Evolutionary conservation across 2,888 invertebrate species (phyloP).

Genomic region (Chydorus sphaericus): DNA sequence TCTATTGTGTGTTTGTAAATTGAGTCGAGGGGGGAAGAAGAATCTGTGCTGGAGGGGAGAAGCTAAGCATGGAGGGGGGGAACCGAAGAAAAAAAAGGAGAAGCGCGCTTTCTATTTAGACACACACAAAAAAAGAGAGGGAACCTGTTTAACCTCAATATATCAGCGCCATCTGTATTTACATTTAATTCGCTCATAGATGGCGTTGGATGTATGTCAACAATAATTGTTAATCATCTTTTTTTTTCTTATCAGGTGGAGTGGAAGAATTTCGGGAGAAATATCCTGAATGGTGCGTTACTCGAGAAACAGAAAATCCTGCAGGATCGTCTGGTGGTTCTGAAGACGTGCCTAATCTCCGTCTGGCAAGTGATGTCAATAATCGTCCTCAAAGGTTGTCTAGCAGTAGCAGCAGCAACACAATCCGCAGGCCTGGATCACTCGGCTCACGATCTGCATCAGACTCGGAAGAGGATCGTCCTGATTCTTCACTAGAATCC

Average conservation of each 20-base stretch:
- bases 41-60: neutral
- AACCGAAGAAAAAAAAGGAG: neutral
- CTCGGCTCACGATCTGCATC: conserved; percentile 13
- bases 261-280: conserved; percentile 65
- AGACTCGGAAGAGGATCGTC: conserved; percentile 20
- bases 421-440: conserved; percentile 4
- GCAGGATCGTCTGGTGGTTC: conserved; percentile 23
- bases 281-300: conserved; percentile 85
- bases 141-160: conserved; percentile 2
- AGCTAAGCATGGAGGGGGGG: neutral
- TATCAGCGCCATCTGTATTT: neutral
- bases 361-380: conserved; percentile 27
- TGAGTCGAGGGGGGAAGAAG: neutral
- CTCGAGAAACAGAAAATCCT: conserved; percentile 4
- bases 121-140: neutral
- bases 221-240: conserved; percentile 13
- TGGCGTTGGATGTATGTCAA: neutral
- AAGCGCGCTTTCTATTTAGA: neutral
- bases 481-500: conserved; percentile 38
- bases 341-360: conserved; percentile 36
- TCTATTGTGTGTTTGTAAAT: neutral
- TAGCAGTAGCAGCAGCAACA: neutral
- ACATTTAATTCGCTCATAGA: neutral
- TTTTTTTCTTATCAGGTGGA: conserved; percentile 51
- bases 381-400: too few relatives aligned